Evolutionary conservation across 1,140 invertebrate genomes (phyloP), one percentile per base, ranked within the genome.

Genomic region (Fopius arisanus): DNA sequence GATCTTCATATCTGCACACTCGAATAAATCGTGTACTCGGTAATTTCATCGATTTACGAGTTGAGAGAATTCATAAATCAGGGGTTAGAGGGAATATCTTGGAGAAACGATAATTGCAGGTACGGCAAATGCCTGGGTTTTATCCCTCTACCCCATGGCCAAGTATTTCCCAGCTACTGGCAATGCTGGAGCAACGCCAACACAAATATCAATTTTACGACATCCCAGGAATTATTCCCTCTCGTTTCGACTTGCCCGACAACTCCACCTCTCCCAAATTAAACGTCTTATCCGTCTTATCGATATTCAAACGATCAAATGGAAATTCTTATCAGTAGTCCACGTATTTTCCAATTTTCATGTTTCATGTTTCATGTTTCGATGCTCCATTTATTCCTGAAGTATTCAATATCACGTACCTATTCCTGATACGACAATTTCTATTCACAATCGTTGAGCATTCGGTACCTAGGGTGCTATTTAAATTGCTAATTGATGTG

Each of bases 141-240:
- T 12, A 59, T 28, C 54, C 54, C 23, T 77, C 67, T 73, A 73
- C 62, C 51, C 33, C 66, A 78, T 40, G 67, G 10, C 43, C 43
- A 12, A 19, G 16, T 65, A 68, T 69, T 81, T 77, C 74, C 75
- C 68, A 19, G 59, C 71, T 76, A 75, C 77, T 75, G 14, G 72
- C 68, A 59, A 75, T 59, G 12, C 69, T 82, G 80, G 79, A 82
- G 41, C 40, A 3, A 43, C 23, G 79, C 79, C 80, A 82, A 74
- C 73, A 78, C 77, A 81, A 82, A 82, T 81, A 80, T 82, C 76
- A 80, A 82, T 81, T 79, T 82, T 77, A 77, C 63, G 78, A 75
- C 77, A 70, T 78, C 40, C 41, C 21, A 63, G 75, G 48, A 75
- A 80, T 79, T 76, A 54, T 75, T 73, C 71, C 73, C 28, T 65